Evolutionary conservation across 2,113 vertebrate genomes (phyloP).

Genomic region (Paratilapia polleni): DNA sequence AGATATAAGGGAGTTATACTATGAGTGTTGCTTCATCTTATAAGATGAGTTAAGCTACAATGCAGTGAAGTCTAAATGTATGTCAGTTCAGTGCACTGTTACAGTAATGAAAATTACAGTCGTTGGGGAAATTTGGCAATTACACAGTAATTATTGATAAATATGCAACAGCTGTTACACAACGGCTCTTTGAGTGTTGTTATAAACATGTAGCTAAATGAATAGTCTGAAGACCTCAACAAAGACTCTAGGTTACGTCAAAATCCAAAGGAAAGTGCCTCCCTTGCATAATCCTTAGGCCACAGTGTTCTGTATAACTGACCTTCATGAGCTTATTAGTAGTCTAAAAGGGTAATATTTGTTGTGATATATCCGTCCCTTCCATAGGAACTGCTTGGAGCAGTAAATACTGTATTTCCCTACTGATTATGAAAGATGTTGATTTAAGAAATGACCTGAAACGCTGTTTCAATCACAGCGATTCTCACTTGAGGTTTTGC

Average conservation of each 20-base stretch:
- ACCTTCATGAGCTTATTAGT: not conserved
- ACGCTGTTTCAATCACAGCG: no score
- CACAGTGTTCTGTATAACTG: not conserved
- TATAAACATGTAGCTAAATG: not conserved
- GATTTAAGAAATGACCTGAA: no score
- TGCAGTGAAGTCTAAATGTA: not conserved
- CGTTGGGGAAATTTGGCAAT: slow-evolving; percentile 1
- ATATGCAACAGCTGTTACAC: slow-evolving; percentile 37
- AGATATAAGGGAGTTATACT: not conserved
- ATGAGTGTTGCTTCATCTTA: not conserved
- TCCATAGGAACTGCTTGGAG: no score
- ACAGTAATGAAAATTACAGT: slow-evolving; percentile 14
- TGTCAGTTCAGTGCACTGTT: not conserved
- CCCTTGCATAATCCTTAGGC: not conserved
- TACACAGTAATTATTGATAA: slow-evolving; percentile 35
- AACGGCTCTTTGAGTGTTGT: not conserved
- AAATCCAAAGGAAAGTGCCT: not conserved
- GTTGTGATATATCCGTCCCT: no score
- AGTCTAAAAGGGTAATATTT: not conserved
- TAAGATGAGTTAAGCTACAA: slow-evolving; percentile 1
- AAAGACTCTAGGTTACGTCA: not conserved
- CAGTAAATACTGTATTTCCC: no score
- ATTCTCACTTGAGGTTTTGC: no score
- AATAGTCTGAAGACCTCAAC: not conserved
- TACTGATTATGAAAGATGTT: no score